Evolutionary conservation across 2,888 invertebrate genomes (phyloP).

Genomic region (Troides helena): DNA sequence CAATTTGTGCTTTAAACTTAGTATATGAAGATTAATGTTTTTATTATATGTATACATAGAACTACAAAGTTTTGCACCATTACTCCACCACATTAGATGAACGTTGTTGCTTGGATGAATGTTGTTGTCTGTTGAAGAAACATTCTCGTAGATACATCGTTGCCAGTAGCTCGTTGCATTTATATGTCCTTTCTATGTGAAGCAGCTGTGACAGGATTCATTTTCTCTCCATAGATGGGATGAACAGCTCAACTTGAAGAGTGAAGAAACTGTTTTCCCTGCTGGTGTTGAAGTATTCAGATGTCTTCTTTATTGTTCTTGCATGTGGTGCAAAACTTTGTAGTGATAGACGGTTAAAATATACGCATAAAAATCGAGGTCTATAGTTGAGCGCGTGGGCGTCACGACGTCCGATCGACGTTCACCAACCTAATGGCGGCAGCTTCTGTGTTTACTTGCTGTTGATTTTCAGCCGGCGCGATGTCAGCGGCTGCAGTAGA

Average conservation of each 20-base stretch:
- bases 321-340: slow-evolving; percentile 75
- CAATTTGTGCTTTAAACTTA: slow-evolving; percentile 24
- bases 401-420: slow-evolving; percentile 68
- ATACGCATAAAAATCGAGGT: slow-evolving; percentile 59
- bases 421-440: slow-evolving; percentile 78
- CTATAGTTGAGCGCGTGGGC: slow-evolving; percentile 66
- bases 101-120: not conserved
- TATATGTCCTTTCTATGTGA: not conserved
- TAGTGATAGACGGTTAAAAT: slow-evolving; percentile 62
- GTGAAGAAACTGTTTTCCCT: not conserved
- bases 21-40: slow-evolving; percentile 27
- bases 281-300: not conserved
- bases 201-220: not conserved
- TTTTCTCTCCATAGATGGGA: not conserved
- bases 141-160: slow-evolving; percentile 29
- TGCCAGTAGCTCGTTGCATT: slow-evolving; percentile 15
- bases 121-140: not conserved
- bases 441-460: slow-evolving; percentile 67
- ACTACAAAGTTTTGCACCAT: slow-evolving; percentile 81
- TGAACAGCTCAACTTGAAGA: not conserved
- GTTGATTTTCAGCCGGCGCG: slow-evolving; percentile 54
- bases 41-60: slow-evolving; percentile 39
- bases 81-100: slow-evolving; percentile 44
- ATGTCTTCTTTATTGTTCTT: slow-evolving; percentile 12
- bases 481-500: slow-evolving; percentile 51